A percentile compares a stretch with the other conserved stretches of the same genome.
Conservation (phyloP, 2,888 invertebrate species). For the Euproctis similis region DNA sequence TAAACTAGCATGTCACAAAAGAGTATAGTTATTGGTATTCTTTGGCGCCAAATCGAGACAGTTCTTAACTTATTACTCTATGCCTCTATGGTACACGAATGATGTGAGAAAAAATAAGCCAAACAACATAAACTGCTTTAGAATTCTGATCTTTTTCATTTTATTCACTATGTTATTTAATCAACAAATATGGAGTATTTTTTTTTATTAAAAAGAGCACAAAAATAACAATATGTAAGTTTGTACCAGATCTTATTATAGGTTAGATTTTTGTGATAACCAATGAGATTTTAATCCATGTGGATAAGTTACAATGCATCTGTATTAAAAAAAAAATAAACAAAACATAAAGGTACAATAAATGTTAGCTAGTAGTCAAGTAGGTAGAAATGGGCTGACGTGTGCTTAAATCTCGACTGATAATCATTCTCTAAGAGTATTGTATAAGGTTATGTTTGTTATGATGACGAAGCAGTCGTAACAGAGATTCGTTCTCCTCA, state of each 20-base stretch:
- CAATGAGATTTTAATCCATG: conserved; percentile 69
- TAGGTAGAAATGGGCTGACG: conserved; percentile 43
- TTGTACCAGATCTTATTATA: conserved; percentile 69
- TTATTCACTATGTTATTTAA: conserved; percentile 22
- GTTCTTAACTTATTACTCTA: conserved; percentile 14
- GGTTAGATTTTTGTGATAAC: conserved; percentile 73
- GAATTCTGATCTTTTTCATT: conserved; percentile 22
- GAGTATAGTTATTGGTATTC: conserved; percentile 12
- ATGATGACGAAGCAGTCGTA: conserved; percentile 44
- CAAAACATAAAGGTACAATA: conserved; percentile 66
- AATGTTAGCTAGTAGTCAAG: conserved; percentile 51
- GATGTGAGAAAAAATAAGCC: conserved; percentile 18
- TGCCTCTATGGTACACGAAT: conserved; percentile 22
- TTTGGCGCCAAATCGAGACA: conserved; percentile 5
- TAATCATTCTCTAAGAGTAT: conserved; percentile 38
- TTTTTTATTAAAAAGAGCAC: conserved; percentile 49
- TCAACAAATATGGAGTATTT: conserved; percentile 26
- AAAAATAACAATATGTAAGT: conserved; percentile 64
- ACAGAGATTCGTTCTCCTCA: conserved; percentile 38
- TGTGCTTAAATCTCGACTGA: conserved; percentile 58
- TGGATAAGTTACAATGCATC: conserved; percentile 51
- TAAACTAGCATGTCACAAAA: conserved; percentile 54
- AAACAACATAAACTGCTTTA: conserved; percentile 29
- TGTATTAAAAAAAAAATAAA: conserved; percentile 25
- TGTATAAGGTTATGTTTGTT: conserved; percentile 33